Evolutionary conservation across 2,113 vertebrate species (phyloP).

Genomic region (Tapirus terrestris): DNA sequence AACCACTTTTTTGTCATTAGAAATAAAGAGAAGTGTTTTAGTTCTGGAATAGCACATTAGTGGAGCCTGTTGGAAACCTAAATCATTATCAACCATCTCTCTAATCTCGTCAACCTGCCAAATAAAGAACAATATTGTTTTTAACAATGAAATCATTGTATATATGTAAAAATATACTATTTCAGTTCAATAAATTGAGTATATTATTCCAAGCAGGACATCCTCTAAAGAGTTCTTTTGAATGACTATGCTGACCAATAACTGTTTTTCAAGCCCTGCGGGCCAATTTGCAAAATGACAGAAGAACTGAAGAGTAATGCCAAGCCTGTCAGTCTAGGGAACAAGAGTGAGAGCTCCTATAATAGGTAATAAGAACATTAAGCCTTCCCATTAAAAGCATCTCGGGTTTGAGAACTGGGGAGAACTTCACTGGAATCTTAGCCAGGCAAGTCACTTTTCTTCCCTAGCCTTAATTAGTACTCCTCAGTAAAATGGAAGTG

Average conservation of each 20-base stretch:
- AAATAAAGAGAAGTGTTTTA: conserved; percentile 99
- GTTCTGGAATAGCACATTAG: conserved; percentile 96
- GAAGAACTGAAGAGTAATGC: neutral
- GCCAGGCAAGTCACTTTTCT: neutral
- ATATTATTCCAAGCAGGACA: conserved; percentile 5
- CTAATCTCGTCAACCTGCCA: conserved; percentile 97
- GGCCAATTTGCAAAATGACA: neutral
- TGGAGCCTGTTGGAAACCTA: conserved; percentile 98
- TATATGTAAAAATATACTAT: neutral
- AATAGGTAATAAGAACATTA: neutral
- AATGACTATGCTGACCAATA: neutral
- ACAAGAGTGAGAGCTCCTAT: neutral
- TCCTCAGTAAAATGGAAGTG: conserved; percentile 19
- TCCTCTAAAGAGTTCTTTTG: neutral
- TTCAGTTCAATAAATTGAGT: conserved; percentile 38
- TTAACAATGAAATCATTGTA: conserved; percentile 54
- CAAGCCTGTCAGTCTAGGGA: neutral
- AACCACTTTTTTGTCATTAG: conserved; percentile 97
- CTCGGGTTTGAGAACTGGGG: neutral
- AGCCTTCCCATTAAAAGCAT: neutral
- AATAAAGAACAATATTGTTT: conserved; percentile 69
- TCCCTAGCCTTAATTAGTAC: neutral
- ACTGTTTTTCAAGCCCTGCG: neutral
- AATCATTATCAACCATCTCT: conserved; percentile 99
- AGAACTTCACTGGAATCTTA: neutral